Percentiles rank a stretch among this genome's conserved stretches.
These are phyloP conservation scores for Mantis religiosa DNA, from an alignment of 2,888 invertebrate species.

Conservation along the genomic window DNA sequence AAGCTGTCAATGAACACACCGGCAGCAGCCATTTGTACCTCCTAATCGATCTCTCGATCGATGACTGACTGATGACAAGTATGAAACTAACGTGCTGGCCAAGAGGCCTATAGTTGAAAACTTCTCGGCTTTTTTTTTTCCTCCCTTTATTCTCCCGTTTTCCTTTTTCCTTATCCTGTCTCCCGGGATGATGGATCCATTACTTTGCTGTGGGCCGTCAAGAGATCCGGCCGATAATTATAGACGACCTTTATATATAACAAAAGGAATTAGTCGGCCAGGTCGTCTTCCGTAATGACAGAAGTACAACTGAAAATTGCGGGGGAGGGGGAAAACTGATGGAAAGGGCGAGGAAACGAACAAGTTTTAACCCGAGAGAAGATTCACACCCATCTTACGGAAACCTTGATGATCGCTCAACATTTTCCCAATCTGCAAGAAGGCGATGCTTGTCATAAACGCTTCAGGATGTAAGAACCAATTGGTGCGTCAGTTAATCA, in stretches of 20 bases:
- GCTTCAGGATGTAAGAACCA: no score
- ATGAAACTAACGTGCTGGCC: slow-evolving; percentile 4
- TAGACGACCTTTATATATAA: slow-evolving; percentile 24
- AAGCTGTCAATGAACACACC: neutral
- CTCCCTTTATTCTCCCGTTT: slow-evolving; percentile 1
- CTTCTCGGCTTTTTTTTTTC: neutral
- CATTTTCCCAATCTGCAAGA: neutral
- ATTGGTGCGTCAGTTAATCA: no score
- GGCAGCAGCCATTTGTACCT: slow-evolving; percentile 13
- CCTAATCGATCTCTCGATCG: slow-evolving; percentile 21
- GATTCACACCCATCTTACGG: neutral
- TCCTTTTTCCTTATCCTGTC: slow-evolving; percentile 38
- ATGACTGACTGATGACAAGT: slow-evolving; percentile 37
- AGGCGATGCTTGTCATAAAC: neutral
- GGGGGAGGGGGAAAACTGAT: slow-evolving; percentile 18
- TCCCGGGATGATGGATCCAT: slow-evolving; percentile 50
- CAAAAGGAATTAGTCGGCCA: slow-evolving; percentile 26
- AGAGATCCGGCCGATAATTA: slow-evolving; percentile 28
- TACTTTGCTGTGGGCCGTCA: slow-evolving; percentile 45
- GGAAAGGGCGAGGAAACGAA: slow-evolving; percentile 23
- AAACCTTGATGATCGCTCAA: neutral
- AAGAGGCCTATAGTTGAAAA: slow-evolving; percentile 5
- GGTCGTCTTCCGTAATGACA: slow-evolving; percentile 24
- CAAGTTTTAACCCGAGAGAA: neutral
- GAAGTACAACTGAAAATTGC: neutral